Conservation (phyloP, 2,113 vertebrate genomes). For the Dicerorhinus sumatrensis region DNA sequence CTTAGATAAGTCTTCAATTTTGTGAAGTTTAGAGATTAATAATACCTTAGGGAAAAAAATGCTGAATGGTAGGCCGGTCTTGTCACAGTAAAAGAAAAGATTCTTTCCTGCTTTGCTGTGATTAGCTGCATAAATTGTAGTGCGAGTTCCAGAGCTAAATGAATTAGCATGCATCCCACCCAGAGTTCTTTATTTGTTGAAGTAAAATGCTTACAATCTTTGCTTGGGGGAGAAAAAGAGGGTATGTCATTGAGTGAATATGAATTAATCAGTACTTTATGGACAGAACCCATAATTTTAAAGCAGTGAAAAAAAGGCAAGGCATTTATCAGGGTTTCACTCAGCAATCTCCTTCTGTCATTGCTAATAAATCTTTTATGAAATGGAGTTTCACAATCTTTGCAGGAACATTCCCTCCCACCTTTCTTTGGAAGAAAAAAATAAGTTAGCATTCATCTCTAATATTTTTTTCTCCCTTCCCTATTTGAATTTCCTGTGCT, state of each 20-base stretch:
- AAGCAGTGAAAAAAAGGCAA: slow-evolving; percentile 76
- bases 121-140: slow-evolving; percentile 45
- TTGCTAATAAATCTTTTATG: slow-evolving; percentile 86
- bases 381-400: slow-evolving; percentile 83
- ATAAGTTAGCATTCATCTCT: slow-evolving; percentile 71
- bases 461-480: slow-evolving; percentile 80
- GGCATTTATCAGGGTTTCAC: slow-evolving; percentile 84
- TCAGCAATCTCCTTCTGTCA: slow-evolving; percentile 81
- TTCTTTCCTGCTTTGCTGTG: slow-evolving; percentile 47
- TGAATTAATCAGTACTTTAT: slow-evolving; percentile 85
- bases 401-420: slow-evolving; percentile 72
- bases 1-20: slow-evolving; percentile 73
- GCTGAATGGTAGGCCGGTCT: slow-evolving; percentile 74
- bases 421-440: slow-evolving; percentile 72
- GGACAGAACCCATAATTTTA: slow-evolving; percentile 84
- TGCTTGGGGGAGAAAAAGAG: slow-evolving; percentile 77
- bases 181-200: slow-evolving; percentile 84
- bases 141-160: slow-evolving; percentile 69
- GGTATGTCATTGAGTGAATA: slow-evolving; percentile 82
- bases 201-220: slow-evolving; percentile 83
- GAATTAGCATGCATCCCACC: slow-evolving; percentile 81
- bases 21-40: slow-evolving; percentile 79
- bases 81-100: slow-evolving; percentile 63
- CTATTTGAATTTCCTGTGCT: slow-evolving; percentile 79
- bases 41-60: slow-evolving; percentile 39